These are phyloP conservation scores for Drosophila mimetica DNA, from an alignment of 2,888 invertebrate genomes.

Conservation along the genomic window DNA sequence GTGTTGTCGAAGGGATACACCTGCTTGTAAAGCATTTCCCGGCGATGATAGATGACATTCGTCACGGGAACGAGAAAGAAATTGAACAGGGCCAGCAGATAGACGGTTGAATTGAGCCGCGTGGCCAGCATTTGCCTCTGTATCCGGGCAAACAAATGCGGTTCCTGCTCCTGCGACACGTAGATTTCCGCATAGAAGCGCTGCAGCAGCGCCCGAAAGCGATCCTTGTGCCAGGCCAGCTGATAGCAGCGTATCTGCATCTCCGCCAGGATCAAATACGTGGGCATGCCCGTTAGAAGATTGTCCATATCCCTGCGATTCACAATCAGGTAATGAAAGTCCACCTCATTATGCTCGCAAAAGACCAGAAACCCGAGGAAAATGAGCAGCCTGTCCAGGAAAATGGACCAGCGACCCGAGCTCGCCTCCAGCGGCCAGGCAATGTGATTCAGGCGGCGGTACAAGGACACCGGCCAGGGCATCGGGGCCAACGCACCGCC, in stretches of 20 bases:
- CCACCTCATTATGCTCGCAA: slow-evolving; percentile 64
- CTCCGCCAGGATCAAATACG: slow-evolving; percentile 69
- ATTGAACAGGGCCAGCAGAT: slow-evolving; percentile 63
- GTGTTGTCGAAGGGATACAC: slow-evolving; percentile 70
- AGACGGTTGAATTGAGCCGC: slow-evolving; percentile 63
- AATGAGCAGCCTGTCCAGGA: slow-evolving; percentile 52
- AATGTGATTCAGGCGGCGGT: slow-evolving; percentile 62
- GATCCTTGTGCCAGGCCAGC: slow-evolving; percentile 57
- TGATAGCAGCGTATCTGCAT: slow-evolving; percentile 68
- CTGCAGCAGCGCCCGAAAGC: slow-evolving; percentile 64
- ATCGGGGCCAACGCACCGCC: slow-evolving; percentile 59
- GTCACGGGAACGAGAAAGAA: slow-evolving; percentile 52
- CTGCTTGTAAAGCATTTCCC: slow-evolving; percentile 72
- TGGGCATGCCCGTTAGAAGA: slow-evolving; percentile 72
- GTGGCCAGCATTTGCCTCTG: slow-evolving; percentile 64
- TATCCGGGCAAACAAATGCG: slow-evolving; percentile 52
- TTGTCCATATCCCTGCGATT: slow-evolving; percentile 64
- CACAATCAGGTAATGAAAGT: slow-evolving; percentile 63
- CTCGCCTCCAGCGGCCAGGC: slow-evolving; percentile 75
- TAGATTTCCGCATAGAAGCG: slow-evolving; percentile 74
- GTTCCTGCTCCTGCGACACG: slow-evolving; percentile 53
- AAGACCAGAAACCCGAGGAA: slow-evolving; percentile 59
- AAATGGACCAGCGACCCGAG: slow-evolving; percentile 22
- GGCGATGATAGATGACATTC: slow-evolving; percentile 57
- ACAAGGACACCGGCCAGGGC: slow-evolving; percentile 63